Evolutionary conservation across 2,113 vertebrate species (phyloP).

Genomic region (Phylloscopus trochilus): DNA sequence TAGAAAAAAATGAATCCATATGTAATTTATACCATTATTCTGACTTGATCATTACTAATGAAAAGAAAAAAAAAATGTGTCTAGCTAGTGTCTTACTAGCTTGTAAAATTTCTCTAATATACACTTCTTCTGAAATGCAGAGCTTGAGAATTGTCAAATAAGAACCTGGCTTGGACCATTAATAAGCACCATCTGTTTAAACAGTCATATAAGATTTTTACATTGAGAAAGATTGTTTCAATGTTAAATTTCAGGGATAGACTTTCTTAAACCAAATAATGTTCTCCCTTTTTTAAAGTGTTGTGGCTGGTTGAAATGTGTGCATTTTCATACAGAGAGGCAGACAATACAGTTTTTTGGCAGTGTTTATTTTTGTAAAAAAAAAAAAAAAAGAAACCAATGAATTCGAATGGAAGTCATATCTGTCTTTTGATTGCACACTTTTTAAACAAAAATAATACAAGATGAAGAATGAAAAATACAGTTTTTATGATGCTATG

Average conservation of each 20-base stretch:
- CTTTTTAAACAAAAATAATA: conserved; percentile 62
- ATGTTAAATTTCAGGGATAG: neutral
- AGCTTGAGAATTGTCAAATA: neutral
- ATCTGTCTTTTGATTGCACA: conserved; percentile 65
- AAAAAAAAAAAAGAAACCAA: neutral
- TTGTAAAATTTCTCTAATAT: neutral
- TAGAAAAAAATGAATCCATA: neutral
- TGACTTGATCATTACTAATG: neutral
- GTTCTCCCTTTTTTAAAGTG: neutral
- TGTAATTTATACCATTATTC: neutral
- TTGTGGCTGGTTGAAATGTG: neutral
- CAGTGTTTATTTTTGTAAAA: conserved; percentile 71
- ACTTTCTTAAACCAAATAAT: neutral
- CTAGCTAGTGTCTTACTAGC: neutral
- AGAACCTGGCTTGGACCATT: neutral
- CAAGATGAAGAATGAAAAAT: conserved; percentile 51
- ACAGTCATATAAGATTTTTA: neutral
- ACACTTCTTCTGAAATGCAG: neutral
- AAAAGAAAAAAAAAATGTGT: neutral
- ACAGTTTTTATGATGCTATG: conserved; percentile 3
- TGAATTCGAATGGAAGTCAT: conserved; percentile 39
- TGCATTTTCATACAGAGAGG: neutral
- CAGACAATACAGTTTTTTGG: conserved; percentile 26
- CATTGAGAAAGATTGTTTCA: neutral
- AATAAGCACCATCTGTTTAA: neutral